Percentiles rank a stretch among this genome's conserved stretches.
Conservation (phyloP, 2,797 vertebrate species). For the Sebastolobus altivelis region DNA sequence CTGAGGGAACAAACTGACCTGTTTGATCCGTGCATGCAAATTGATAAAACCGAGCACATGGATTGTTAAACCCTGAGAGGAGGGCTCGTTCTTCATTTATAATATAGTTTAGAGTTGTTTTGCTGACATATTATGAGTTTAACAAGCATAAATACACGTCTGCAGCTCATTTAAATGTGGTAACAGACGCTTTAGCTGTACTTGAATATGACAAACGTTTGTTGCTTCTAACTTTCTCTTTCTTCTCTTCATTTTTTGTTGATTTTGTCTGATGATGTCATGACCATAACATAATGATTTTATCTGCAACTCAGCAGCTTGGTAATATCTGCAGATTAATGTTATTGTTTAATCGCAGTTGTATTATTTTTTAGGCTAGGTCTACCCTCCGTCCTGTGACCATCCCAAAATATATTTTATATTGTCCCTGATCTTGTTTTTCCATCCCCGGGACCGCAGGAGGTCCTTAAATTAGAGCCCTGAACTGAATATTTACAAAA, state of each 20-base stretch:
- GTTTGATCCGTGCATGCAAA: not conserved
- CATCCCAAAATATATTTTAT: no score
- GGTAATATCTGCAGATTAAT: not conserved
- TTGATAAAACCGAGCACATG: not conserved
- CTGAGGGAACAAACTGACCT: not conserved
- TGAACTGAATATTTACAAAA: no score
- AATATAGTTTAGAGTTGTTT: not conserved
- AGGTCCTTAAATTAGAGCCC: no score
- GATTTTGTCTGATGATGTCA: not conserved
- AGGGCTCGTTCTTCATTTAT: not conserved
- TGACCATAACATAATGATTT: not conserved
- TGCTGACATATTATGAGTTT: not conserved
- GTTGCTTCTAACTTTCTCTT: not conserved
- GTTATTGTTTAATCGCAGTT: no score
- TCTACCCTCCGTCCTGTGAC: no score
- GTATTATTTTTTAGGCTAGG: no score
- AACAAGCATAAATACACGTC: not conserved
- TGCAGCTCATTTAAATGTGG: not conserved
- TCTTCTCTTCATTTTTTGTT: not conserved
- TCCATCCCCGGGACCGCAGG: no score
- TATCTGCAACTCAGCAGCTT: not conserved
- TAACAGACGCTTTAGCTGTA: not conserved
- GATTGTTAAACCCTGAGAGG: no score
- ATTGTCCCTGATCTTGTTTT: no score
- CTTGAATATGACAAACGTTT: not conserved